Evolutionary conservation across 2,888 invertebrate genomes (phyloP), one percentile per base, ranked within the genome.

Genomic region (Rhagonycha fulva): DNA sequence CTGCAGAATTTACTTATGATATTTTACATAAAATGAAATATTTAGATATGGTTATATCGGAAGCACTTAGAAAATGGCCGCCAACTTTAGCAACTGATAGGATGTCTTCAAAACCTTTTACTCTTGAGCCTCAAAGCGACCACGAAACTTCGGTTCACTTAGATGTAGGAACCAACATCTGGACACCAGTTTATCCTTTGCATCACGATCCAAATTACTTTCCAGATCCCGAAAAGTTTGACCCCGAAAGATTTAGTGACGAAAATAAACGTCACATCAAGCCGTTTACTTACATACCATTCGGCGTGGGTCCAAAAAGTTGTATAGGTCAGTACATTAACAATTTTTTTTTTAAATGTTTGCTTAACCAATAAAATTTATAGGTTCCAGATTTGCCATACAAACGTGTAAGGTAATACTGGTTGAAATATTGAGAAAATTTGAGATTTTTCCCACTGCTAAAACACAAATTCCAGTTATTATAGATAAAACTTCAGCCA

Each of bases 231-330:
- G 81, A 83, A 9, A 76, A 80, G 32, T 87, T 87, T 70, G 84
- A 85, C 80, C 86, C 86, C 0, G 85, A 86, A 75, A 77, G 86
- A 75, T 86, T 86, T 77, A 90, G 87, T 2, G 89, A 91, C 0
- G 89, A 91, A 78, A 91, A 91, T 81, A 90, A 89, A 79, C 84
- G 86, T 0, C 87, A 87, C 12, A 89, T 89, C 9, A 81, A 86
- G 11, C 88, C 88, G 0, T 88, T 87, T 67, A 85, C 88, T 0
- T 84, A 83, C 63, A 12, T 84, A n/a, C 85, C 85, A 1, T 85
- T 85, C 75, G 85, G 85, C 3, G 9, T 91, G 0, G 93, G 93
- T 4, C 92, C 90, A 1, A 88, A 92, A 73, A 91, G 89, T 82
- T 93, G 93, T 23, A 62, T 62, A 62, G 62, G 62, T 62, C 10